Evolutionary conservation across 2,888 invertebrate genomes (phyloP), one percentile per base, ranked within the genome.

Genomic region (Trissoscelio sp.): DNA sequence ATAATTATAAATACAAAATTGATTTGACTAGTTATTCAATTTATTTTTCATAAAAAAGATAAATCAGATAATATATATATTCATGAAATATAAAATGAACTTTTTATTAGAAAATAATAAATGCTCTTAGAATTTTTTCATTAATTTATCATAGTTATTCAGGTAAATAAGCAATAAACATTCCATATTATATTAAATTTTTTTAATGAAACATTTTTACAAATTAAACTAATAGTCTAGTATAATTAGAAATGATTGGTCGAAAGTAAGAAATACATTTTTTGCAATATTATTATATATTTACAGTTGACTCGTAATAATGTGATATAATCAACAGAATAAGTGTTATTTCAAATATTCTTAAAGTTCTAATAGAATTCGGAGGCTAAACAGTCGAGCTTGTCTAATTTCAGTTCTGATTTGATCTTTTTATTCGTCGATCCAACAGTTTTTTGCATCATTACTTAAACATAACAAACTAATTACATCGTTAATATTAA

Each of bases 171-270:
- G 3, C 11, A 39, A 39, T 39, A 39, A 12, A 60, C 12, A 18
- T 44, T 7, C 24, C 37, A 20, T 9, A 12, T 58, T 70, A 51
- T 70, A 70, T 70, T 70, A 70, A 70, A 48, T 48, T 70, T 53
- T 28, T 70, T 70, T 70, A 72, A 72, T 72, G 72, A 72, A 72
- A 72, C 72, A 72, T 72, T 72, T 72, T 72, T 72, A 72, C 72
- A 72, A 72, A 72, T 72, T 72, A 72, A 72, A 72, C 72, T 60
- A 60, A 12, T 72, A 72, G 34, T 72, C 72, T 72, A 72, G 46
- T 73, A 55, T 14, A 73, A 73, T 73, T 28, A 72, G 62, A 73
- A 73, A 73, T 73, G 28, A 44, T 73, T 9, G 44, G 11, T 62
- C 44, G n/a, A 62, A 73, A 53, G 51, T 62, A 62, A 73, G 53